Base-by-base conservation (phyloP, 2,888 invertebrate genomes). In the Eudemis profundana region DNA sequence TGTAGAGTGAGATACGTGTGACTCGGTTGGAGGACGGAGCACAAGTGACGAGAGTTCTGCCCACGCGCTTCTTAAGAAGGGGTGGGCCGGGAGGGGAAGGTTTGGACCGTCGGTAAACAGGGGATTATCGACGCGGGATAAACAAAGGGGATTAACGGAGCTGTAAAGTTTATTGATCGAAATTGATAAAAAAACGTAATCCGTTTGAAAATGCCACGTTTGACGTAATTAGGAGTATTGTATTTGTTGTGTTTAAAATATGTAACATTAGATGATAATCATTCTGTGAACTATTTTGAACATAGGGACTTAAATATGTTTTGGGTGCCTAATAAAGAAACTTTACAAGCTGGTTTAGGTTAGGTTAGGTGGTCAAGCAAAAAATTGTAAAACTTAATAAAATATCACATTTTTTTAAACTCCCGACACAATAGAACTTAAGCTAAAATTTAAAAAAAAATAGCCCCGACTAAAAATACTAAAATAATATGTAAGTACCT, bases 141-240 rank as follows among this genome's bases (percentile, higher is more conserved):
- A 61, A 61, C 61, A 61, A 53, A 14, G 56, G 27, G 51, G 44
- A 61, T 61, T 61, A 61, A 53, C 61, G 61, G 61, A 29, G 27
- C 29, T 23, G 36, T 42, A 23, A 61, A 61, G 40, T 46, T 27
- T 47, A 36, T 33, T 61, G 42, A 51, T 51, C 12, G 15, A 4
- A 21, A 15, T 33, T 47, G 46, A 47, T 57, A 57, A 44, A n/a
- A n/a, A n/a, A 4, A 46, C n/a, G 23, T 19, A n/a, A 57, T 33
- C n/a, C n/a, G 21, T 17, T 44, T 42, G 17, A 19, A 44, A 56
- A 56, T 44, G 29, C 56, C 56, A 54, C 54, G 54, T 42, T 54
- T 47, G 23, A 14, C 27, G 23, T 23, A 27, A 14, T 33, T 33
- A 33, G 33, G 10, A 10, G 33, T 33, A 10, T 33, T 33, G 7